A percentile compares a stretch with the other conserved stretches of the same genome.
Conservation (phyloP, 2,888 invertebrate genomes). For the Antitype chi region DNA sequence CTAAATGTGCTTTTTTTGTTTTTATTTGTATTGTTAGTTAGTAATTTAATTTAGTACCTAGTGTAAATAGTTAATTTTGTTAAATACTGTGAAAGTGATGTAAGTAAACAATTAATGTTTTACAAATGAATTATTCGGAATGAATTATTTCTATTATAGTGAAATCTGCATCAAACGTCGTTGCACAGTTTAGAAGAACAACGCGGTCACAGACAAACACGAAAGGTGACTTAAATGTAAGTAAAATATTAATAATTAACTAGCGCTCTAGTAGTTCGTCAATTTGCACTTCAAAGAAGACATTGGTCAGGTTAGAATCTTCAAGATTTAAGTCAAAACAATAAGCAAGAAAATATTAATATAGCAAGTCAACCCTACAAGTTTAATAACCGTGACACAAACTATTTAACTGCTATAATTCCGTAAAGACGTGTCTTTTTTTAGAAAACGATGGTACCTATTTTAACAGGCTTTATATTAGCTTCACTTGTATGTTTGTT, state of each 20-base stretch:
- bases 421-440: neutral
- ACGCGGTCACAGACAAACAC: neutral
- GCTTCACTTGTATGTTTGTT: too few relatives aligned
- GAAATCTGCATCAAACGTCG: neutral
- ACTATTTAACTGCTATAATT: neutral
- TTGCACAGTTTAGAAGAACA: neutral
- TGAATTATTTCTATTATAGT: neutral
- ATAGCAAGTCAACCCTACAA: neutral
- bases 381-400: neutral
- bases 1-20: too few relatives aligned
- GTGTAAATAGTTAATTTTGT: too few relatives aligned
- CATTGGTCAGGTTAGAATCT: neutral
- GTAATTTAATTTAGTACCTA: too few relatives aligned
- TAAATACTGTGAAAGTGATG: too few relatives aligned
- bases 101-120: too few relatives aligned
- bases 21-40: too few relatives aligned
- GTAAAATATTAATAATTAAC: neutral
- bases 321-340: neutral
- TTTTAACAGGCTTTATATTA: neutral
- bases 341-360: neutral
- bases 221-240: neutral
- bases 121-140: too few relatives aligned
- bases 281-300: neutral
- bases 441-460: neutral
- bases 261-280: neutral